A percentile compares a stretch with the other conserved stretches of the same genome.
phyloP scores from a whole-genome alignment of 2,888 invertebrate species.

The Magallana nippona region DNA sequence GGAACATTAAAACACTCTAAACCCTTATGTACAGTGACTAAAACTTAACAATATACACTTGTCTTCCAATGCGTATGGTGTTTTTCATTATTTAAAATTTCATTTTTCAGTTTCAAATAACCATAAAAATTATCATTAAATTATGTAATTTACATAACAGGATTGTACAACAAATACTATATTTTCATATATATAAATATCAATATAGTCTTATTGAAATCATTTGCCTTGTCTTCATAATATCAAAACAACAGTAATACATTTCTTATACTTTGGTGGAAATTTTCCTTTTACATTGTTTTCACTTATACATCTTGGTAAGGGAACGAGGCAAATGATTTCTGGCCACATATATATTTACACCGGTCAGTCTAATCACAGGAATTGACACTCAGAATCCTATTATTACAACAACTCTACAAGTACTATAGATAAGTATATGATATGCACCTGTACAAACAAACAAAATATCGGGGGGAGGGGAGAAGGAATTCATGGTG shows the following conservation, averaged over 20 bases:
- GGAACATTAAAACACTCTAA: constrained; percentile 8
- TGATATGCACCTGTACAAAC: constrained; percentile 29
- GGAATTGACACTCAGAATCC: constrained; percentile 26
- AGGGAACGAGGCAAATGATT: neutral
- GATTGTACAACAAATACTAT: constrained; percentile 9
- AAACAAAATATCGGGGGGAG: too few species aligned
- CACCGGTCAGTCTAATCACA: constrained; percentile 33
- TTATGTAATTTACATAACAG: neutral
- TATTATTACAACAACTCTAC: constrained; percentile 25
- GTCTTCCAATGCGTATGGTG: neutral
- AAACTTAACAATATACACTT: constrained; percentile 24
- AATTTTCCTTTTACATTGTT: too few species aligned
- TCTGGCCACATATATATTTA: constrained; percentile 20
- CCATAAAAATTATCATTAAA: neutral
- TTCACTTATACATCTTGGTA: neutral
- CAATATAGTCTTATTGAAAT: neutral
- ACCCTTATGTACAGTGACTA: neutral
- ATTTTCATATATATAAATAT: neutral
- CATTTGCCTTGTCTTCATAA: neutral
- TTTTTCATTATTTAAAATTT: neutral
- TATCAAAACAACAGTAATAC: too few species aligned
- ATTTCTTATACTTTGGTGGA: too few species aligned
- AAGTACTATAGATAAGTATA: neutral
- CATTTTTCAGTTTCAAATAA: neutral
- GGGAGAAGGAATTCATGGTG: neutral